These are phyloP conservation scores for Parelbella ahira DNA, from an alignment of 2,888 invertebrate genomes.

Conservation along the genomic window DNA sequence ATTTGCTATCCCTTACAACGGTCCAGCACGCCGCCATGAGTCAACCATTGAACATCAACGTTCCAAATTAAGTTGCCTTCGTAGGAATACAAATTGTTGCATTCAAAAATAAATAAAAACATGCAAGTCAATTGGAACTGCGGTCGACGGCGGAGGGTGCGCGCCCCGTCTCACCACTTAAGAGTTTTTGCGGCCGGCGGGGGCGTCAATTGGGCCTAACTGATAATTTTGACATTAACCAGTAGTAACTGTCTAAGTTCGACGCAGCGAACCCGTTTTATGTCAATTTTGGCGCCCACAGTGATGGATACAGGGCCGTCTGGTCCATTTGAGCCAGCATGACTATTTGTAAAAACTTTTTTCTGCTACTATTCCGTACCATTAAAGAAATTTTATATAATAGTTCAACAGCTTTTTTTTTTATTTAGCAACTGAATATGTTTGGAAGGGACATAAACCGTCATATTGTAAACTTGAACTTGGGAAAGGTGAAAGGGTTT, in stretches of 20 bases:
- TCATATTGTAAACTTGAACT: too few relatives aligned
- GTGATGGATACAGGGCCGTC: slow-evolving; percentile 50
- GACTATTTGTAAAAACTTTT: too few relatives aligned
- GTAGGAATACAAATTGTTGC: slow-evolving; percentile 42
- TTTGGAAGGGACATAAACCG: too few relatives aligned
- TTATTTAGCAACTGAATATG: too few relatives aligned
- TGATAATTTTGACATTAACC: slow-evolving; percentile 78
- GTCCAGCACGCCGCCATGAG: too few relatives aligned
- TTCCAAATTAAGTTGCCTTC: slow-evolving; percentile 25
- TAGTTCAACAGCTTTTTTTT: too few relatives aligned
- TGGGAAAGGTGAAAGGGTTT: too few relatives aligned
- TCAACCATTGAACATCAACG: slow-evolving; percentile 13
- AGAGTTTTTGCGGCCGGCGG: slow-evolving; percentile 60
- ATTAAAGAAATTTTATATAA: too few relatives aligned
- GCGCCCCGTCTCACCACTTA: slow-evolving; percentile 55
- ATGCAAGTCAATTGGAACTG: slow-evolving; percentile 64
- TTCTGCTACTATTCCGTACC: too few relatives aligned
- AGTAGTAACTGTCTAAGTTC: slow-evolving; percentile 66
- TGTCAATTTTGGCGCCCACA: slow-evolving; percentile 56
- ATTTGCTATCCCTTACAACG: too few relatives aligned
- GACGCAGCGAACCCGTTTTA: slow-evolving; percentile 57
- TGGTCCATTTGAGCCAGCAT: background rate
- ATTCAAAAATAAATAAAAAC: slow-evolving; percentile 55
- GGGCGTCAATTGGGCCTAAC: slow-evolving; percentile 67
- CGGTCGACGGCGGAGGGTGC: slow-evolving; percentile 32